Percentiles rank a stretch among this genome's conserved stretches.
These are phyloP conservation scores for Bombus vancouverensis DNA, from an alignment of 1,140 invertebrate species.

Conservation along the genomic window DNA sequence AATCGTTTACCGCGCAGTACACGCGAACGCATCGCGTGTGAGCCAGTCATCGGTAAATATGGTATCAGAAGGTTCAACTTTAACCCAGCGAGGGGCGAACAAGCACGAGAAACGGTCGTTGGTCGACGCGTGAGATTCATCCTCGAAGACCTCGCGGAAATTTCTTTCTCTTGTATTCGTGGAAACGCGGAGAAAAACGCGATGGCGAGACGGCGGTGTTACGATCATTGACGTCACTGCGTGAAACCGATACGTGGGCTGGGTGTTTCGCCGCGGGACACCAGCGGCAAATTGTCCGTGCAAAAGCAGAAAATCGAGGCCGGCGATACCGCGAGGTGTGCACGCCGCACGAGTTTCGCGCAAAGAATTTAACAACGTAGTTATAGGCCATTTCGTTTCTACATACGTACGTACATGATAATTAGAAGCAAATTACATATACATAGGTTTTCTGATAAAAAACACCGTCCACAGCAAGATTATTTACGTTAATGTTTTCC, in stretches of 20 bases:
- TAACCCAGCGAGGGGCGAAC: neutral
- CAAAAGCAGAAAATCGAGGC: constrained; percentile 35
- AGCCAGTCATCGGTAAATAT: neutral
- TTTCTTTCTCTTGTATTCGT: neutral
- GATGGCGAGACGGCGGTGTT: neutral
- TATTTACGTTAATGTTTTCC: too few species aligned
- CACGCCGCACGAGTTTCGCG: neutral
- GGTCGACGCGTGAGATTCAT: neutral
- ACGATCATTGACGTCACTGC: constrained; percentile 49
- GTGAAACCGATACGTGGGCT: constrained; percentile 52
- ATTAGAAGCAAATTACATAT: too few species aligned
- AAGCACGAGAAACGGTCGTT: neutral
- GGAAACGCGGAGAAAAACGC: neutral
- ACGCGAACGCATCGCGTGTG: neutral
- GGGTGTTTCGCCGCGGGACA: constrained; percentile 53
- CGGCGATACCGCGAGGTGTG: neutral
- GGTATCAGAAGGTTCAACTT: neutral
- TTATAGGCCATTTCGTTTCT: neutral
- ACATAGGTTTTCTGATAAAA: too few species aligned
- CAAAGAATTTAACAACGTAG: neutral
- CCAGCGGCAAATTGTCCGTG: constrained; percentile 52
- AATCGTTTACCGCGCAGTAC: neutral
- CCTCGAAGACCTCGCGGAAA: neutral
- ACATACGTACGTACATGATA: too few species aligned
- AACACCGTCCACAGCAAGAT: too few species aligned